Base-by-base conservation (phyloP, 2,797 vertebrate genomes). In the Peromyscus melanophrys region DNA sequence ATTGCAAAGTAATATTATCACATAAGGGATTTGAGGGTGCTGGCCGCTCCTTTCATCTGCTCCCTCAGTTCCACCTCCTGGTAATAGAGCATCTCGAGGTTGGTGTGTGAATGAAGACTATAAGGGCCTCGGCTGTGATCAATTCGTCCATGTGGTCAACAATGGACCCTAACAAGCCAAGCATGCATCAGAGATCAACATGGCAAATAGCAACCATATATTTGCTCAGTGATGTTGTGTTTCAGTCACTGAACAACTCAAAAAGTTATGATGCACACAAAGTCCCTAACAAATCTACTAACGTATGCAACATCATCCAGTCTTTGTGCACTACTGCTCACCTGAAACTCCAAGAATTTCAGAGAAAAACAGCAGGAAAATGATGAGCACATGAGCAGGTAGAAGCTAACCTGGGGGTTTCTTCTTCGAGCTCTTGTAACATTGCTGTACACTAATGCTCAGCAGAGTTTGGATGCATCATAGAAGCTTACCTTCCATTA, bases 271-370 rank as follows among this genome's bases (percentile, higher is more conserved):
- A 75, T 73, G 57, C 1, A 55, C 21, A 31, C 23, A 31, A 0
- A 71, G 11, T 55, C 40, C 29, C 61, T 37, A 92, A 71, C 23
- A 73, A 63, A 82, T 86, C 25, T 19, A 37, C 21, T 85, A 59
- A 76, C 31, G 23, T 13, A 65, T 55, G 1, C 0, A 40, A 16
- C 29, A 88, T 71, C 83, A 71, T 57, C 11, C 10, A 13, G 78
- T 13, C 61, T 90, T 91, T 93, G n/a, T 75, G 46, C 59, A 84
- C 61, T 80, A n/a, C 31, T 83, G 73, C 76, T 90, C 19, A 75
- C 78, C 97, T 86, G 29, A 67, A 37, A 67, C 29, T 52, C n/a
- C 0, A 63, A 93, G 75, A 96, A 93, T 14, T 43, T 80, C 34
- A 16, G 40, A 94, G 73, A 82, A 82, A n/a, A 90, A 31, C 12